These are phyloP conservation scores for Bos indicus DNA, from an alignment of 2,113 vertebrate species.

Conservation along the genomic window DNA sequence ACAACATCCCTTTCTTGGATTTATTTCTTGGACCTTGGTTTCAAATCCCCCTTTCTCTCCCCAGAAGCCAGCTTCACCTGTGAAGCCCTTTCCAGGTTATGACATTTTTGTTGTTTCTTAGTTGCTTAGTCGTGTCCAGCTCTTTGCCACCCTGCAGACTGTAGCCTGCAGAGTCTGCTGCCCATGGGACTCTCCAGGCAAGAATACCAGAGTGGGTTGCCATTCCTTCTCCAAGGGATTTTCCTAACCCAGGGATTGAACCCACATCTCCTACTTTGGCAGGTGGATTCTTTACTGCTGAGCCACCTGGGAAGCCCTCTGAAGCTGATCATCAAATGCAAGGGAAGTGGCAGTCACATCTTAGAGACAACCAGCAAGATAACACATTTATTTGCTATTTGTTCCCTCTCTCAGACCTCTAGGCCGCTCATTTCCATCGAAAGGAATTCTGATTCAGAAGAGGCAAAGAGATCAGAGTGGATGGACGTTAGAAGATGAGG, in stretches of 20 bases:
- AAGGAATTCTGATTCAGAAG: not conserved
- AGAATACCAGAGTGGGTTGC: not conserved
- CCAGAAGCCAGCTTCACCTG: not conserved
- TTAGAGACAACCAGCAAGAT: not conserved
- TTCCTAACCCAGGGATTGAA: not conserved
- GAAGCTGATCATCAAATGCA: not conserved
- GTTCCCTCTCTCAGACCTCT: not conserved
- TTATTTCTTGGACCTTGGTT: not conserved
- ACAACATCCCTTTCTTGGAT: not conserved
- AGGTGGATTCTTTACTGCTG: not conserved
- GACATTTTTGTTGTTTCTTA: not conserved
- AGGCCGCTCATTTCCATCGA: not conserved
- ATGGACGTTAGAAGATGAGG: not conserved
- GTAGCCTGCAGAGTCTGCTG: not conserved
- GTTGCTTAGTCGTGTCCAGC: not conserved
- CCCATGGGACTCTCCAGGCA: not conserved
- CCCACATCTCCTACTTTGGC: not conserved
- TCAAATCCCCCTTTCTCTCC: not conserved
- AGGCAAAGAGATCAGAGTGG: not conserved
- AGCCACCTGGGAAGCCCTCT: not conserved
- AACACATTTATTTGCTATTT: not conserved
- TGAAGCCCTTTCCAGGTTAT: not conserved
- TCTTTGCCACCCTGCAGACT: not conserved
- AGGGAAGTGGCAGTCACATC: rapidly evolving
- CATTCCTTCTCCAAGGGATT: not conserved